Conservation (phyloP, 2,113 vertebrate species). For the Sus scrofa region DNA sequence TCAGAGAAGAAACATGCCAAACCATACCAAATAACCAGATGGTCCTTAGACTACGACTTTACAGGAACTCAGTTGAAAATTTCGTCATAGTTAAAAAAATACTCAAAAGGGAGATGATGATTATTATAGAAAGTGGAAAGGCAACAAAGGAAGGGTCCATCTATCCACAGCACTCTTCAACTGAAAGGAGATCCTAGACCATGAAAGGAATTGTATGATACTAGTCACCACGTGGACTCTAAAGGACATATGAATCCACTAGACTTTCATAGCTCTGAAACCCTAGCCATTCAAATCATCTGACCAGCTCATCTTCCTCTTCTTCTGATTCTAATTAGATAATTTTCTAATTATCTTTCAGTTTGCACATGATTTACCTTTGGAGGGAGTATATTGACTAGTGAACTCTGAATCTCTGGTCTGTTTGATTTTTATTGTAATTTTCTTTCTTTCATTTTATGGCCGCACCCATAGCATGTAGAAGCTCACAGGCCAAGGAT, state of each 20-base stretch:
- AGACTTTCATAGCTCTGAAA: not conserved
- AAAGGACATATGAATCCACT: not conserved
- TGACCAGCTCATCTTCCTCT: not conserved
- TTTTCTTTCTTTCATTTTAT: not conserved
- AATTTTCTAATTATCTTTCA: not conserved
- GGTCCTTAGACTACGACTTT: slow-evolving; percentile 13
- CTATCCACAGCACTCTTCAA: not conserved
- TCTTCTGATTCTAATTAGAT: not conserved
- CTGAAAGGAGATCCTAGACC: not conserved
- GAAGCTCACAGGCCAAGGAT: too few relatives aligned
- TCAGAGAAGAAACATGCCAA: not conserved
- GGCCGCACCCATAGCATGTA: too few relatives aligned
- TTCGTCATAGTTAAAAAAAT: not conserved
- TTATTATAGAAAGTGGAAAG: not conserved
- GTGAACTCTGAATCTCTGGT: not conserved
- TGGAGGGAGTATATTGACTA: not conserved
- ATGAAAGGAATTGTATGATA: not conserved
- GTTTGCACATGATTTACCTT: not conserved
- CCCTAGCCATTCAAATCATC: not conserved
- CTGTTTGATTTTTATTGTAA: not conserved
- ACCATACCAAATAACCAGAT: not conserved
- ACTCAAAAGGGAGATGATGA: not conserved
- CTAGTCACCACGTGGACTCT: not conserved
- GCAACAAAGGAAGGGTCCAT: not conserved
- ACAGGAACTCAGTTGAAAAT: not conserved